Conservation (phyloP, 2,888 invertebrate genomes). For the Chironomus tentans region DNA sequence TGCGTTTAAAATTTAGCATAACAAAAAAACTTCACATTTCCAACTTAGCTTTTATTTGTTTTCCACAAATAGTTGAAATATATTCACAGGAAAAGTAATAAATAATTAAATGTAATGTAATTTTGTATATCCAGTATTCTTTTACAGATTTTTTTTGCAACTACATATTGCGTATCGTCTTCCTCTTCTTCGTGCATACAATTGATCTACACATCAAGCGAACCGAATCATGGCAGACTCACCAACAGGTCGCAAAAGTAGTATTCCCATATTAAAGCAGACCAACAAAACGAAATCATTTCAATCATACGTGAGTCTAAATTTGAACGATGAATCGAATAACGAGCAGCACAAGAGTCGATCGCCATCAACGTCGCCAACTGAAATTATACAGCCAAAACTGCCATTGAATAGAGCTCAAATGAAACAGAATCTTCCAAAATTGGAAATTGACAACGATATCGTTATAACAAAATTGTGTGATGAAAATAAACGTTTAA, state of each 20-base stretch:
- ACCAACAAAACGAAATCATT: constrained; percentile 17
- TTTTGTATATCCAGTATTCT: background rate
- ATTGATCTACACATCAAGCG: background rate
- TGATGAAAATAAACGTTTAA: constrained; percentile 18
- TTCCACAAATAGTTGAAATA: no score
- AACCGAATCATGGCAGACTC: constrained; percentile 10
- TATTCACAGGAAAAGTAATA: background rate
- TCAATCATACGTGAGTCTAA: constrained; percentile 9
- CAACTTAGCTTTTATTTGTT: no score
- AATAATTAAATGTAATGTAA: background rate
- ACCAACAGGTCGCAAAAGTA: constrained; percentile 8
- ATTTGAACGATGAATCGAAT: background rate
- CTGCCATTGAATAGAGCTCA: background rate
- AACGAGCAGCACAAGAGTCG: background rate
- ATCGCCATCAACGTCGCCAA: background rate
- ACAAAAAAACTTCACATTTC: no score
- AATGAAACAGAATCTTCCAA: background rate
- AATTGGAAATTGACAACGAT: constrained; percentile 18
- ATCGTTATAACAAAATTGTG: constrained; percentile 14
- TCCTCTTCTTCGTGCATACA: background rate
- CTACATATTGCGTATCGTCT: background rate
- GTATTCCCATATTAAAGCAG: constrained; percentile 20
- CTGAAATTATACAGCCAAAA: background rate
- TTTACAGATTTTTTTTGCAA: background rate
- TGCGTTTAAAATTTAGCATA: no score